Evolutionary conservation across 2,113 vertebrate genomes (phyloP).

Genomic region (Sterrhoptilus dennistouni): DNA sequence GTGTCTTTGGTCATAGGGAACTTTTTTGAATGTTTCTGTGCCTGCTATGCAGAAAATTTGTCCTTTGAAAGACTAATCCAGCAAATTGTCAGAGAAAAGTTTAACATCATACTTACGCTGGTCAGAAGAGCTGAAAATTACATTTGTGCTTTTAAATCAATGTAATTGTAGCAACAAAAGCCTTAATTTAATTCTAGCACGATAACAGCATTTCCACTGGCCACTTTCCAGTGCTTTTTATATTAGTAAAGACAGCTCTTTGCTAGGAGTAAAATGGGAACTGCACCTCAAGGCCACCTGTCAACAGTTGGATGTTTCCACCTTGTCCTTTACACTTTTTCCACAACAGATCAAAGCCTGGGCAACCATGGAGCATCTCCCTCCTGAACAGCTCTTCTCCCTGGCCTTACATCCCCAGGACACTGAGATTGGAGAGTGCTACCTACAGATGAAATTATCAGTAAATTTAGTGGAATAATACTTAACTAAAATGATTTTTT

Average conservation of each 20-base stretch:
- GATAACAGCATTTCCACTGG: not conserved
- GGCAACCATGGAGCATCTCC: accelerated
- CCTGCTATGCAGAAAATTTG: not conserved
- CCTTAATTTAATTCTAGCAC: not conserved
- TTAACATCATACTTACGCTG: not conserved
- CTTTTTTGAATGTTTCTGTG: not conserved
- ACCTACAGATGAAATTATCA: not conserved
- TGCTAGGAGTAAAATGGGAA: not conserved
- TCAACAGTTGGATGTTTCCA: not conserved
- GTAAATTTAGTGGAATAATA: not conserved
- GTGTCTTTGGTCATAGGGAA: not conserved
- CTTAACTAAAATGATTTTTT: not conserved
- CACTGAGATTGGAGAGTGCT: not conserved
- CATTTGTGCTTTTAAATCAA: not conserved
- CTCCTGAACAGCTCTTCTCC: not conserved
- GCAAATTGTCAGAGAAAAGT: not conserved
- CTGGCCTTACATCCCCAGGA: not conserved
- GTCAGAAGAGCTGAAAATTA: not conserved
- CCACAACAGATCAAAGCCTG: not conserved
- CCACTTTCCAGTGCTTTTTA: not conserved
- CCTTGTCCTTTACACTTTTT: not conserved
- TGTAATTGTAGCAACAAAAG: not conserved
- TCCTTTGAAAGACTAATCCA: not conserved
- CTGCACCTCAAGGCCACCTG: not conserved
- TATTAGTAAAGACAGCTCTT: not conserved